These are phyloP conservation scores for Hydropotes inermis DNA, from an alignment of 2,113 vertebrate genomes.

Conservation along the genomic window DNA sequence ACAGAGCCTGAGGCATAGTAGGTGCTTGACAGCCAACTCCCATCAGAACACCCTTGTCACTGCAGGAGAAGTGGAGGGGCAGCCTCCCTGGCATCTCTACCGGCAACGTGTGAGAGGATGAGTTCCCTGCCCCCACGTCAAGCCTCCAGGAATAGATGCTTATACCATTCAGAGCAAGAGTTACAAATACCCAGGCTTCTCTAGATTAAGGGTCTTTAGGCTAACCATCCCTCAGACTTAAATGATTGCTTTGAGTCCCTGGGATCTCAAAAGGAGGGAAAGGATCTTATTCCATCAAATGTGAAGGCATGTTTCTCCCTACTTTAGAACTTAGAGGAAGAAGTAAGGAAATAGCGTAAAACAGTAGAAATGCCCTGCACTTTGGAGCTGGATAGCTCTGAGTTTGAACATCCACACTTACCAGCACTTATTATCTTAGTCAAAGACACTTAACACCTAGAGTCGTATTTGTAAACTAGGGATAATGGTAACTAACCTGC, in stretches of 20 bases:
- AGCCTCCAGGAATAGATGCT: neutral
- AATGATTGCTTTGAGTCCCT: neutral
- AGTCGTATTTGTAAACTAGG: neutral
- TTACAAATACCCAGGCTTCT: neutral
- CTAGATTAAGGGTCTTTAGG: neutral
- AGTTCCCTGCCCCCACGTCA: neutral
- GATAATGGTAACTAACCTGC: neutral
- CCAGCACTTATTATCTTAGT: neutral
- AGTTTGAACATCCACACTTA: neutral
- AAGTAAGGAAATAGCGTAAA: neutral
- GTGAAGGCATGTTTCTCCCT: neutral
- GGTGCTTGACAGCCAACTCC: neutral
- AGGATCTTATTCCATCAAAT: neutral
- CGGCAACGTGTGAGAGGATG: accelerated
- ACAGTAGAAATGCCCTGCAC: neutral
- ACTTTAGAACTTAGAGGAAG: neutral
- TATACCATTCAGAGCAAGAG: neutral
- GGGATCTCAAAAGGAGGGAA: neutral
- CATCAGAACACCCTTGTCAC: neutral
- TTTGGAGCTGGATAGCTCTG: neutral
- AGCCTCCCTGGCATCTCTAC: neutral
- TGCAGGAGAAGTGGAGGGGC: neutral
- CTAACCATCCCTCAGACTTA: neutral
- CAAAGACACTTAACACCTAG: neutral
- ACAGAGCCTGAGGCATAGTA: neutral